phyloP scores from a whole-genome alignment of 2,797 vertebrate genomes.

The Phoxinus dragarum region DNA sequence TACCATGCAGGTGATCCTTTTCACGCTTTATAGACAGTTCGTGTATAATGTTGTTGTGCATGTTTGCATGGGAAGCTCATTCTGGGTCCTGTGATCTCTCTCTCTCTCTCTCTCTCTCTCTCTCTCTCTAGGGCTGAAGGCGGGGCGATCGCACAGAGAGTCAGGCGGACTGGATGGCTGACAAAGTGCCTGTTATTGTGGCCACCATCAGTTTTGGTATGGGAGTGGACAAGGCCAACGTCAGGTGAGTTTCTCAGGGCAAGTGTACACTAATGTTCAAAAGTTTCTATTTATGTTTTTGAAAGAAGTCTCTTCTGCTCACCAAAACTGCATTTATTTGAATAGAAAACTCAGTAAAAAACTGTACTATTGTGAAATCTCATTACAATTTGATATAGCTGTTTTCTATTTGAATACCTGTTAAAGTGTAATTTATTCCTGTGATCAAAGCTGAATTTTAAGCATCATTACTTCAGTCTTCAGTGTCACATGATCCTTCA shows the following conservation, averaged over 20 bases:
- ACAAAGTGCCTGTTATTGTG: constrained; percentile 90
- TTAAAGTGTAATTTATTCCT: no score
- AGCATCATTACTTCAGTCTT: not conserved
- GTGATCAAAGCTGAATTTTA: not conserved
- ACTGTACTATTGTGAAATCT: not conserved
- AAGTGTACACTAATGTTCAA: not conserved
- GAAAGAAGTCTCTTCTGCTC: not conserved
- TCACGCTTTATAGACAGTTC: not conserved
- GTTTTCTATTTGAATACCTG: no score
- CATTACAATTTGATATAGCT: not conserved
- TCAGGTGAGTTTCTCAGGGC: constrained; percentile 79
- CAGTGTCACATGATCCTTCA: not conserved
- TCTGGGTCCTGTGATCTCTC: not conserved
- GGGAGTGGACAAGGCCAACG: constrained; percentile 97
- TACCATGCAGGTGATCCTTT: constrained; percentile 91
- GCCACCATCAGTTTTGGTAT: constrained; percentile 99
- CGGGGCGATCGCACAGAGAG: constrained; percentile 83
- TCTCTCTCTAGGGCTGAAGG: constrained; percentile 83
- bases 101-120: constrained; percentile 10
- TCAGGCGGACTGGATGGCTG: constrained; percentile 96
- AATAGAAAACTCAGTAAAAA: not conserved
- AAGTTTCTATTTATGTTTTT: not conserved
- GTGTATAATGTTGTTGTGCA: not conserved
- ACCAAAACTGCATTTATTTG: not conserved
- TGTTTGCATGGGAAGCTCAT: not conserved